Evolutionary conservation across 1,140 invertebrate species (phyloP), one percentile per base, ranked within the genome.

Genomic region (Arion vulgaris): DNA sequence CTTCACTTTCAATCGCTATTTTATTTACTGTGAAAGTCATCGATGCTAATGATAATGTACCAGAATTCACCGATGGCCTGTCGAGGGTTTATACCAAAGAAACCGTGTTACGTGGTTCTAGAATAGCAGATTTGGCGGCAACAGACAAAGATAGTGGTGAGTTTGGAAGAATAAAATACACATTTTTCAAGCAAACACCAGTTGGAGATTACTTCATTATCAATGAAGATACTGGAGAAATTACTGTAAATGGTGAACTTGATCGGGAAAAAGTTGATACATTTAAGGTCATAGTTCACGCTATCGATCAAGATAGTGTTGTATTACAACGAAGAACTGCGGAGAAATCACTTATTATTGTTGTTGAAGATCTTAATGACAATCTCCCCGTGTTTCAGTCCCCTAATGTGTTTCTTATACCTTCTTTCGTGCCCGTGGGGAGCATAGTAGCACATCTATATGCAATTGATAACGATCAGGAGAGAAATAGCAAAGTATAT

Each of bases 1-100:
- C 73, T 0, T 57, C 95, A 28, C 95, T 95, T 88, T 83, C 86
- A 26, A 86, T 86, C 23, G 82, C 80, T 57, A 82, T 83, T n/a
- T 81, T 75, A 32, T 88, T 91, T 51, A 86, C 74, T 32, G 84
- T 91, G 15, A 83, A 81, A 19, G 88, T 92, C 39, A 53, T 84
- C 95, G 98, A 99, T 91, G 93, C 98, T 32, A 99, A 99, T 91
- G 98, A 99, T 93, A 99, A 99, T 91, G 94, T 96, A 0, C 97
- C 98, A 0, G 93, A 96, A 45, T 98, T 99, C 83, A 77, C 85
- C 11, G 85, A 86, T 23, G 81, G 82, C 0, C 82, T 86, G 38
- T 98, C 97, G 89, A 97, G 95, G 87, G 96, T 97, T 0, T 98
- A 98, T 89, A 96, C 99, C 0, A 98, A 98, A 91, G 95, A 97